Evolutionary conservation across 2,888 invertebrate genomes (phyloP).

Genomic region (Bugulina stolonifera): DNA sequence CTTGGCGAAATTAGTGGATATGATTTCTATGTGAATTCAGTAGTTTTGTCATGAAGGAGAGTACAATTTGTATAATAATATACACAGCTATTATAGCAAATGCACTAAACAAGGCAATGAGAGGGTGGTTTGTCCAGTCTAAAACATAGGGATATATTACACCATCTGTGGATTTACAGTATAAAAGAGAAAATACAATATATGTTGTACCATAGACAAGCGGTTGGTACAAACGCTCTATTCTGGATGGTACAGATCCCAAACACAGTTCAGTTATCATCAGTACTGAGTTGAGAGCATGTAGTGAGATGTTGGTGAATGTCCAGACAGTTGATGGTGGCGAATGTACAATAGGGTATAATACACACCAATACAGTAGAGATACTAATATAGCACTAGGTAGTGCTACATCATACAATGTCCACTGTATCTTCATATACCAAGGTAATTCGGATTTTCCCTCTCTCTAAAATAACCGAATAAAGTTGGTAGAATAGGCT

Average conservation of each 20-base stretch:
- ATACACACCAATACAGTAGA: constrained; percentile 39
- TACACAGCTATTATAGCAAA: too few species aligned
- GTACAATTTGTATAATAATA: too few species aligned
- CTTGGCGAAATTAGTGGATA: too few species aligned
- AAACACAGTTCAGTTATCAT: constrained; percentile 38
- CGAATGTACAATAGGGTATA: constrained; percentile 36
- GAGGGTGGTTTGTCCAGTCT: too few species aligned
- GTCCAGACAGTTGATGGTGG: not conserved
- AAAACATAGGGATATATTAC: too few species aligned
- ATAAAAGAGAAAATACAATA: constrained; percentile 39
- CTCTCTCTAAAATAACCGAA: too few species aligned
- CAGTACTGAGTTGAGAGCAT: constrained; percentile 41
- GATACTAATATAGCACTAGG: constrained; percentile 38
- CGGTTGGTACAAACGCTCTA: constrained; percentile 40
- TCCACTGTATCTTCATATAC: constrained; percentile 38
- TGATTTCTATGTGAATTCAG: too few species aligned
- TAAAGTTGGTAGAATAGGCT: too few species aligned
- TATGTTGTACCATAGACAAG: constrained; percentile 38
- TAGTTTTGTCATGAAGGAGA: too few species aligned
- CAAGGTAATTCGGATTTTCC: too few species aligned
- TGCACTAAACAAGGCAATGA: too few species aligned
- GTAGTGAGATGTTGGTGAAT: constrained; percentile 38
- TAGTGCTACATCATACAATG: constrained; percentile 36
- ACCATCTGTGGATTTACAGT: constrained; percentile 41
- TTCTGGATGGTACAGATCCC: constrained; percentile 37